Base-by-base conservation (phyloP, 2,797 vertebrate species). In the Urocyon cinereoargenteus region DNA sequence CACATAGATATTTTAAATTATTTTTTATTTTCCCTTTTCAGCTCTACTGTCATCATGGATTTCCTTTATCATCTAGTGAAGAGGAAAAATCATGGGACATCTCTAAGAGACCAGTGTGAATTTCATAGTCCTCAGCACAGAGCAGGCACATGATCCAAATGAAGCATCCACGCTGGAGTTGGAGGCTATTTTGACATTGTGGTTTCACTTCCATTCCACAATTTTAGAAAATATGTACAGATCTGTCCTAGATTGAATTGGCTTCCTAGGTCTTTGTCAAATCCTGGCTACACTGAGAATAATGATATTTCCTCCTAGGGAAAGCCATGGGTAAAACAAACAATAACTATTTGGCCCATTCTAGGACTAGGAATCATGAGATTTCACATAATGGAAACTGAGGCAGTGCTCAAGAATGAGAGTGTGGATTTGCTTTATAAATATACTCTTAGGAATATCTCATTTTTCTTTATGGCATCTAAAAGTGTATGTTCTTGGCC, bases 221-320 rank as follows among this genome's bases (percentile, higher is more conserved):
- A n/a, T 64, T 97, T 73, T 79, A 86, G 49, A 45, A 87, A 96
- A 82, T 22, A 31, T 3, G 31, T 55, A 83, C 85, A 51, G 68
- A 94, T 97, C 75, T 92, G 53, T 85, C 70, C 57, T 62, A 40
- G 64, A 72, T 57, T 85, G 53, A 66, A 68, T 49, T 55, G 83
- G 10, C 45, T 90, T 3, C 1, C 40, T 73, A 66, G n/a, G 36
- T 82, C 86, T 93, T 96, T 93, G 87, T 95, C 81, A 90, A 92
- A 66, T 7, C 21, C 45, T 95, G 73, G 57, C 12, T 91, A 53
- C 4, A 3, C 2, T 16, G 22, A 95, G 57, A 84, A 24, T n/a
- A 75, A 91, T 86, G 61, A 16, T 51, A 83, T 85, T 94, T 95
- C 6, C 75, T 96, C 90, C 21, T 88, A 49, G 64, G 61, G 75